Base-by-base conservation (phyloP, 1,140 invertebrate species). In the Drosophila auraria region DNA sequence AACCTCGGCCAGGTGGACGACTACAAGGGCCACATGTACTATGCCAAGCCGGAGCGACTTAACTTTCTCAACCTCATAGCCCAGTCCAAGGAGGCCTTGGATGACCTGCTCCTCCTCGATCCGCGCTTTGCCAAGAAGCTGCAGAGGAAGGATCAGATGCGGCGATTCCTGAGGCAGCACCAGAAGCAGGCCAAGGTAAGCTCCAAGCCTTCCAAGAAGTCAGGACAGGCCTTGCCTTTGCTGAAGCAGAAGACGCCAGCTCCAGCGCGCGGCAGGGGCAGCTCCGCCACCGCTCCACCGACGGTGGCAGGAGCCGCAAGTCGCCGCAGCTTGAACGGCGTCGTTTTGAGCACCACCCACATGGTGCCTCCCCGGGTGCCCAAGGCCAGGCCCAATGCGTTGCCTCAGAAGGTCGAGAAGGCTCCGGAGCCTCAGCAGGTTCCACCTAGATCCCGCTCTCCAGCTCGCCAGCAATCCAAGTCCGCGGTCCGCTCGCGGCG, bases 81-180 rank as follows among this genome's bases (percentile, higher is more conserved):
- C 5, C 73, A 87, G 27, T 83, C 84, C n/a, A 87, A 87, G 56
- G 84, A 89, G 54, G 84, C 81, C 1, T 69, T 87, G 27, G 84
- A 87, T 7, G 86, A 84, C 5, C 51, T 87, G 15, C 9, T 84
- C 5, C 51, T 79, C 2, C 59, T 72, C 20, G 65, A 87, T 36
- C 66, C 42, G 36, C 45, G 51, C 0, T 23, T 30, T 9, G 44
- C 9, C n/a, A 59, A 14, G 2, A 15, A 40, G 8, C 5, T 40
- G 15, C 8, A 42, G 5, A n/a, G 6, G 5, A 30, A 7, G 5
- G 50, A 15, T 1, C 12, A 30, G 1, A 0, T 5, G 2, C 12
- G 56, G 4, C 6, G 30, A 12, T 0, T n/a, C 7, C 3, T 30
- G 20, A 14, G 5, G 3, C 20, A 20, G n/a, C 25, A 6, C 5